These are phyloP conservation scores for Meloidogyne exigua DNA, from an alignment of 1,140 invertebrate species.

Conservation along the genomic window DNA sequence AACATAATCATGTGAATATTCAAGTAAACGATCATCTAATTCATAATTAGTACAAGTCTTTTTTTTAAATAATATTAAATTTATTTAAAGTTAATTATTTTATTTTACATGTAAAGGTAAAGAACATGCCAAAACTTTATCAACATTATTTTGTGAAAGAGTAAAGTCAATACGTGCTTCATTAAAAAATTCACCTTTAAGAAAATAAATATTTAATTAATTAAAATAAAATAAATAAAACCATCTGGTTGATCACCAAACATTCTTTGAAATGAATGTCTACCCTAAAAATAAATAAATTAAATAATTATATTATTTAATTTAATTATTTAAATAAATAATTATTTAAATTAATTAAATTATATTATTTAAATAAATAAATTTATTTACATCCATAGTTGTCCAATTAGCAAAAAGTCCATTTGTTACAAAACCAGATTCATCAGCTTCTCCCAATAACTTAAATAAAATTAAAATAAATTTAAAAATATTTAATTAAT, in stretches of 20 bases:
- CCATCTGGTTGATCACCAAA: slow-evolving; percentile 45
- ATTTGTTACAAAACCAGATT: slow-evolving; percentile 43
- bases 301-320: too few relatives aligned
- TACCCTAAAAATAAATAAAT: slow-evolving; percentile 40
- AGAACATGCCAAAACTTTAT: slow-evolving; percentile 44
- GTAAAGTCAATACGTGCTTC: slow-evolving; percentile 54
- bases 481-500: background rate
- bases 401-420: slow-evolving; percentile 56
- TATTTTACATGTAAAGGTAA: slow-evolving; percentile 37
- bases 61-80: slow-evolving; percentile 15
- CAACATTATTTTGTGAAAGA: slow-evolving; percentile 46
- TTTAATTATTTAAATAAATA: too few relatives aligned
- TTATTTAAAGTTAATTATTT: slow-evolving; percentile 5
- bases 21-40: slow-evolving; percentile 54
- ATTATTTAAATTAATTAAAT: too few relatives aligned
- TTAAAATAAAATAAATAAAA: too few relatives aligned
- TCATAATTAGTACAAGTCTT: slow-evolving; percentile 49
- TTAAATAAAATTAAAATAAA: slow-evolving; percentile 5
- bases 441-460: slow-evolving; percentile 60
- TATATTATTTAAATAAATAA: too few relatives aligned
- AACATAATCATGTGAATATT: slow-evolving; percentile 59
- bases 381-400: slow-evolving; percentile 42
- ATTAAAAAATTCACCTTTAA: slow-evolving; percentile 49
- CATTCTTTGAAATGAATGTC: slow-evolving; percentile 48
- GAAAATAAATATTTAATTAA: background rate